Evolutionary conservation across 2,888 invertebrate species (phyloP).

Genomic region (Drosophila meridionalis): DNA sequence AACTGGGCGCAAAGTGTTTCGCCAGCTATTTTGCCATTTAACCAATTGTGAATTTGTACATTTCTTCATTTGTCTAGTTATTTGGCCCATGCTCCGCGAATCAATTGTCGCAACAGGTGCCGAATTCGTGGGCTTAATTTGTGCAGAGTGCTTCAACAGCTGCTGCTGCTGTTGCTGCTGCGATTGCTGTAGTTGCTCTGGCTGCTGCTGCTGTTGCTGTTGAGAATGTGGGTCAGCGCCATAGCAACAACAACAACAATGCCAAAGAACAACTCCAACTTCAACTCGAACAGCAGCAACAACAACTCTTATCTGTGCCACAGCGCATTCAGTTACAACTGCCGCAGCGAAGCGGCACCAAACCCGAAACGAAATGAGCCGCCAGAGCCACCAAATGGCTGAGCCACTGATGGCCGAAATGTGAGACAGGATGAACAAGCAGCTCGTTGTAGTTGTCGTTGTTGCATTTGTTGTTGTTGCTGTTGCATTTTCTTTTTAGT

Average conservation of each 20-base stretch:
- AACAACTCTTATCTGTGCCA: constrained; percentile 52
- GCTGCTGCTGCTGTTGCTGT: constrained; percentile 6
- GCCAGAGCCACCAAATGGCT: constrained; percentile 47
- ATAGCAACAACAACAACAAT: constrained; percentile 22
- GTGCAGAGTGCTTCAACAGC: constrained; percentile 32
- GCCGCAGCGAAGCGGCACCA: constrained; percentile 68
- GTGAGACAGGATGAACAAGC: constrained; percentile 49
- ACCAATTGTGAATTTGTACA: constrained; percentile 8
- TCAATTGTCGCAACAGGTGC: constrained; percentile 55
- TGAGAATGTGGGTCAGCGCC: constrained; percentile 51
- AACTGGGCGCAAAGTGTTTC: constrained; percentile 11
- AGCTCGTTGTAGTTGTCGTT: constrained; percentile 12
- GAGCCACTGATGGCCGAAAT: constrained; percentile 46
- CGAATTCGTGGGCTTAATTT: constrained; percentile 50
- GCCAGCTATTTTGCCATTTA: constrained; percentile 12
- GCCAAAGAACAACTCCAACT: constrained; percentile 19
- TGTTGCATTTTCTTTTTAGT: constrained; percentile 4
- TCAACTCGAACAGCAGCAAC: constrained; percentile 16
- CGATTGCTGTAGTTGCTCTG: neutral
- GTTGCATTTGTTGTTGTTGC: neutral
- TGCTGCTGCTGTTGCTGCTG: constrained; percentile 13
- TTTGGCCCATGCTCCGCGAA: constrained; percentile 20
- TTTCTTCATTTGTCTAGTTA: constrained; percentile 11
- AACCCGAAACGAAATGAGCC: constrained; percentile 49
- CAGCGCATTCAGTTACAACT: constrained; percentile 61